Evolutionary conservation across 1,140 invertebrate species (phyloP).

Genomic region (Bombus huntii): DNA sequence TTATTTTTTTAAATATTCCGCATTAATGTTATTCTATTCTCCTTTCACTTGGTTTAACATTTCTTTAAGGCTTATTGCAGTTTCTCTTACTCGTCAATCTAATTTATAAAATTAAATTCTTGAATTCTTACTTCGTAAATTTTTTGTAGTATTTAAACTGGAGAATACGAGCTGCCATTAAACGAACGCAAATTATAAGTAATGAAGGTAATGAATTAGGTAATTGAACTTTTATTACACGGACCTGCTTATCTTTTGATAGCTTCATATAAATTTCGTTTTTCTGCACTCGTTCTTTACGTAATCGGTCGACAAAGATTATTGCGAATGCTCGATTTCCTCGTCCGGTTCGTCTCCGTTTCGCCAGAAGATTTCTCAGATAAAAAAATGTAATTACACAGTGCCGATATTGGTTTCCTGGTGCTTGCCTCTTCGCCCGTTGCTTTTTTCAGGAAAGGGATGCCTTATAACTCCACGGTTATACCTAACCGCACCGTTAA

Average conservation of each 20-base stretch:
- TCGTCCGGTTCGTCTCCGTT: slow-evolving; percentile 24
- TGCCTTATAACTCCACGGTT: slow-evolving; percentile 19
- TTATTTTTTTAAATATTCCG: too few relatives aligned
- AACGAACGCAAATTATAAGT: too few relatives aligned
- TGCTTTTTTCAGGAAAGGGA: neutral
- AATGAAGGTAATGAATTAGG: too few relatives aligned
- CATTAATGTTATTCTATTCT: too few relatives aligned
- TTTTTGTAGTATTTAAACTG: too few relatives aligned
- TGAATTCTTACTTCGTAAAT: too few relatives aligned
- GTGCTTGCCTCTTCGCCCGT: neutral
- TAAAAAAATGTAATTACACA: slow-evolving; percentile 38
- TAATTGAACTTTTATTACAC: too few relatives aligned
- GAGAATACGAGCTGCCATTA: too few relatives aligned
- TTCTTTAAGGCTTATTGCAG: too few relatives aligned
- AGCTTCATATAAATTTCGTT: neutral
- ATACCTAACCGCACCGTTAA: neutral
- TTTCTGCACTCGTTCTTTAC: neutral
- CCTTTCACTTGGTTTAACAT: too few relatives aligned
- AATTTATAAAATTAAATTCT: too few relatives aligned
- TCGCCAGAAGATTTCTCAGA: slow-evolving; percentile 4
- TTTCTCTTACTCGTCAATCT: too few relatives aligned
- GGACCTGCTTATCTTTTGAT: neutral
- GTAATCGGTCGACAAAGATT: neutral
- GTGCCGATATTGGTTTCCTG: slow-evolving; percentile 27
- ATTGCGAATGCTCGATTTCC: slow-evolving; percentile 26